Evolutionary conservation across 2,113 vertebrate species (phyloP).

Genomic region (Excalfactoria chinensis): DNA sequence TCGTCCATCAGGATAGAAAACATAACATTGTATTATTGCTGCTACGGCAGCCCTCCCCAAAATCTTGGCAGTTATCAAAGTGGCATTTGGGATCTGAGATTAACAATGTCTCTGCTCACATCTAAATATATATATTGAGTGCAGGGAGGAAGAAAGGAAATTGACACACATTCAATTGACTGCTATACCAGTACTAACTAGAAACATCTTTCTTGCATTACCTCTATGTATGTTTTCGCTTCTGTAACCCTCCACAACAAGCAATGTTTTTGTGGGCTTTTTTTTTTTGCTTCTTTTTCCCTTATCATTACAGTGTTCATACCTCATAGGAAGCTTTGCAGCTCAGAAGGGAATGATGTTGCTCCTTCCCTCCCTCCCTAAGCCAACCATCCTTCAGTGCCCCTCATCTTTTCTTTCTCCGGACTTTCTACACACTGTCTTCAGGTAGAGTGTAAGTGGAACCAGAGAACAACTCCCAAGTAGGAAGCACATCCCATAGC

Average conservation of each 20-base stretch:
- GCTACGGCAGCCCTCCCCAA: slow-evolving; percentile 23
- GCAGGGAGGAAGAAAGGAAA: slow-evolving; percentile 15
- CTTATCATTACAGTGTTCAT: background rate
- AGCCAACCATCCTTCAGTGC: background rate
- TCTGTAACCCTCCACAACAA: background rate
- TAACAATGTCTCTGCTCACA: slow-evolving; percentile 60
- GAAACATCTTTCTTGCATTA: slow-evolving; percentile 32
- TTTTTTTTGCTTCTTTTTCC: background rate
- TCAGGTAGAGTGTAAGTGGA: background rate
- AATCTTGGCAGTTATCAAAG: slow-evolving; percentile 28
- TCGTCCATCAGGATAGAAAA: slow-evolving; percentile 61
- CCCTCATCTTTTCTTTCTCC: background rate
- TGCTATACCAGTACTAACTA: slow-evolving; percentile 21
- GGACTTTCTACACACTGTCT: background rate
- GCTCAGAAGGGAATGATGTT: background rate
- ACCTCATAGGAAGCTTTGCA: background rate
- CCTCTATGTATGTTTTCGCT: background rate
- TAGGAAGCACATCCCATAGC: background rate
- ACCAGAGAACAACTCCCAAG: background rate
- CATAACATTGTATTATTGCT: slow-evolving; percentile 37
- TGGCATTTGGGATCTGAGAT: slow-evolving; percentile 58
- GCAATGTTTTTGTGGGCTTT: background rate
- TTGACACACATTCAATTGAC: slow-evolving; percentile 57
- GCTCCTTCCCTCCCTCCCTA: background rate
- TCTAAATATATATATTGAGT: slow-evolving; percentile 47